A percentile compares a stretch with the other conserved stretches of the same genome.
phyloP scores from a whole-genome alignment of 1,140 invertebrate species.

The Drosophila virilis region DNA sequence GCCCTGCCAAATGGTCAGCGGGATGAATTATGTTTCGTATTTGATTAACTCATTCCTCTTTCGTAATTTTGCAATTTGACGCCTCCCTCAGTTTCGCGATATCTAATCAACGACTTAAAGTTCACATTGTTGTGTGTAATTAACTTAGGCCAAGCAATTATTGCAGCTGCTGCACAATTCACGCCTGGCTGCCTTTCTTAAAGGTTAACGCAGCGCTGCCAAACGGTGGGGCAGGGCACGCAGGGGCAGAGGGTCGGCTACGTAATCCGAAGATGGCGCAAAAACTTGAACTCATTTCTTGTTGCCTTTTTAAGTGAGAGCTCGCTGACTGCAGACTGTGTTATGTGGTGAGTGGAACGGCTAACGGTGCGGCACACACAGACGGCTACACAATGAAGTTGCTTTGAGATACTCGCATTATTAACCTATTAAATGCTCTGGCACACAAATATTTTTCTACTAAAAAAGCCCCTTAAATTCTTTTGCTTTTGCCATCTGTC shows the following conservation, averaged over 20 bases:
- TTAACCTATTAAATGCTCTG: conserved; percentile 58
- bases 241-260: neutral
- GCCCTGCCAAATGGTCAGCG: too few relatives aligned
- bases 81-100: conserved; percentile 15
- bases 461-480: too few relatives aligned
- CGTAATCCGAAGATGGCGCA: conserved; percentile 27
- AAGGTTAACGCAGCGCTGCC: conserved; percentile 31
- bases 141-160: conserved; percentile 46
- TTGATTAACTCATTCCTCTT: conserved; percentile 6
- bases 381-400: conserved; percentile 2
- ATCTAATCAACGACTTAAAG: conserved; percentile 24
- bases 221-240: neutral
- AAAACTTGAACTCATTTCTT: conserved; percentile 57
- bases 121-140: conserved; percentile 37
- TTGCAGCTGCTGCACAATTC: conserved; percentile 51
- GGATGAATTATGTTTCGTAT: neutral
- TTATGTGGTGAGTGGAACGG: conserved; percentile 19
- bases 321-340: conserved; percentile 16
- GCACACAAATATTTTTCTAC: conserved; percentile 24
- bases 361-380: conserved; percentile 27
- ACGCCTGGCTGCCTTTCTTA: conserved; percentile 51
- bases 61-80: conserved; percentile 5
- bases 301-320: conserved; percentile 36
- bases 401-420: conserved; percentile 41
- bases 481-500: conserved; percentile 15